Conservation (phyloP, 1,140 invertebrate species). For the Drosophila ananassae region DNA sequence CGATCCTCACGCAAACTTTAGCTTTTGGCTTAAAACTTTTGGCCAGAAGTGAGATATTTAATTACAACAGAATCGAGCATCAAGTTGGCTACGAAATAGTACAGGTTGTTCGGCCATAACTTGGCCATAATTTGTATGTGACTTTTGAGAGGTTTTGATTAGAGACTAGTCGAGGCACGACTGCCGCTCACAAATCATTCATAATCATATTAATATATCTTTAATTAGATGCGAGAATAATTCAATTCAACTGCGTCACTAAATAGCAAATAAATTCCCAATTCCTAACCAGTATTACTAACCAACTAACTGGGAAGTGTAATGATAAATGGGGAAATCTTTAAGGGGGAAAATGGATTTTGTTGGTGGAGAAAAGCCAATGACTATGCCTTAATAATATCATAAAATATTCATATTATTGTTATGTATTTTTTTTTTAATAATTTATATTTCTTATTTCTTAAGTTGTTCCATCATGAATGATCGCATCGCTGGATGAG, state of each 20-base stretch:
- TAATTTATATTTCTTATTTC: neutral
- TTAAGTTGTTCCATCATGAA: neutral
- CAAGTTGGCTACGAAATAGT: conserved; percentile 7
- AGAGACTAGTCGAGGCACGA: neutral
- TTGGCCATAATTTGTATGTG: neutral
- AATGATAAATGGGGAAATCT: conserved; percentile 22
- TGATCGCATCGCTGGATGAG: conserved; percentile 16
- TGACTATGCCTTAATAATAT: neutral
- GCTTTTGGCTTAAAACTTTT: conserved; percentile 8
- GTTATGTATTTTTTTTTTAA: neutral
- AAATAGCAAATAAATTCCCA: neutral
- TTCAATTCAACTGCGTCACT: conserved; percentile 31
- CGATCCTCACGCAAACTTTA: conserved; percentile 30
- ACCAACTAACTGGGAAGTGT: neutral
- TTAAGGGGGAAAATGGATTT: neutral
- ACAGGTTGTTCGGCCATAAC: conserved; percentile 23
- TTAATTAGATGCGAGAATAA: conserved; percentile 15
- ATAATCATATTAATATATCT: conserved; percentile 42
- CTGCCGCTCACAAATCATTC: conserved; percentile 35
- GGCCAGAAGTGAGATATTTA: conserved; percentile 21
- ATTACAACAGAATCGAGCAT: conserved; percentile 29
- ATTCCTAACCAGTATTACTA: neutral
- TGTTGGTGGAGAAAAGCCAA: neutral
- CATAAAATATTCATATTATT: neutral
- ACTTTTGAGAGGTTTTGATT: neutral